Conservation (phyloP, 2,888 invertebrate species). For the Euphydryas editha region DNA sequence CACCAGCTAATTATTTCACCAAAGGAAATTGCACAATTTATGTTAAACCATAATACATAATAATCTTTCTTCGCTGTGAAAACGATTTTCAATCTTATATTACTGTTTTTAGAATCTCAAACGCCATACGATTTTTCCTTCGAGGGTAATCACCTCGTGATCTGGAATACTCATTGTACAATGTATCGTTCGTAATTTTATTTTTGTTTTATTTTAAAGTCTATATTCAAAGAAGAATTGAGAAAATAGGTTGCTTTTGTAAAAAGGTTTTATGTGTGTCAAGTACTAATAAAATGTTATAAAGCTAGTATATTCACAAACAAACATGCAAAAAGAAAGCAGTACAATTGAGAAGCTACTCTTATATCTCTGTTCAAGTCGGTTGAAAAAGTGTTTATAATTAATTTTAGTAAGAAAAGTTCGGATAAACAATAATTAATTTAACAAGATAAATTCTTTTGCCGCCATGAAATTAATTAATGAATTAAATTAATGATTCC, state of each 20-base stretch:
- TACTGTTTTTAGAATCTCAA: conserved; percentile 10
- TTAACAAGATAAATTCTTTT: too few species aligned
- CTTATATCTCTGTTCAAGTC: too few species aligned
- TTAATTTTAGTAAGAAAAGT: too few species aligned
- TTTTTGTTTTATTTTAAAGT: conserved; percentile 16
- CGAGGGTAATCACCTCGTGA: conserved; percentile 37
- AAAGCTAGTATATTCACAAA: too few species aligned
- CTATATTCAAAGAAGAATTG: neutral
- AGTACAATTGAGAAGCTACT: too few species aligned
- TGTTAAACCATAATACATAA: conserved; percentile 40
- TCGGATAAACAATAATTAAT: too few species aligned
- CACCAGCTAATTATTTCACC: conserved; percentile 41
- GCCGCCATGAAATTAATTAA: too few species aligned
- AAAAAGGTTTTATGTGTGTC: too few species aligned
- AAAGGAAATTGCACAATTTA: conserved; percentile 44
- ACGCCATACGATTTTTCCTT: conserved; percentile 13
- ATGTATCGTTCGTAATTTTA: conserved; percentile 35
- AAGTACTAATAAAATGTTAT: too few species aligned
- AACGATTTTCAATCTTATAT: conserved; percentile 28
- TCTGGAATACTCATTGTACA: conserved; percentile 41
- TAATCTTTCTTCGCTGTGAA: conserved; percentile 26
- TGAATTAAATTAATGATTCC: too few species aligned
- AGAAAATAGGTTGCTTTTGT: neutral
- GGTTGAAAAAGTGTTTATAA: too few species aligned
- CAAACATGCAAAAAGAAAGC: too few species aligned